Evolutionary conservation across 2,888 invertebrate species (phyloP).

Genomic region (Protonemura montana): DNA sequence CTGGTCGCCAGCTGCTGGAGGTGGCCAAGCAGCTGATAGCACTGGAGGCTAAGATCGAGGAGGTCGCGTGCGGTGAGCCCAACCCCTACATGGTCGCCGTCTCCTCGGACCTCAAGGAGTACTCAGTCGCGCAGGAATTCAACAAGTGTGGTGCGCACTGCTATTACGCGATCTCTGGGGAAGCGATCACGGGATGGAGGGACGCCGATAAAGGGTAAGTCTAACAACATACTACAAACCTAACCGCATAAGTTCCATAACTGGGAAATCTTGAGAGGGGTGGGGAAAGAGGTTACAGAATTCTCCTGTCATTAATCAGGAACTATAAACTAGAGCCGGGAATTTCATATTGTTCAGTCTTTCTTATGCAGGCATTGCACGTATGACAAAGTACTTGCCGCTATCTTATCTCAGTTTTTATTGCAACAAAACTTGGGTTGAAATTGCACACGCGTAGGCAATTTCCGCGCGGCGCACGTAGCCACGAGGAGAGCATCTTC

Average conservation of each 20-base stretch:
- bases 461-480: background rate
- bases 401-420: no score
- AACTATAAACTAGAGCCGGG: no score
- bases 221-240: background rate
- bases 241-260: no score
- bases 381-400: no score
- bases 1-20: slow-evolving; percentile 2
- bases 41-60: background rate
- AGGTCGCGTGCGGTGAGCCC: slow-evolving; percentile 9
- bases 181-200: slow-evolving; percentile 59
- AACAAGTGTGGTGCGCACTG: slow-evolving; percentile 62
- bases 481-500: background rate
- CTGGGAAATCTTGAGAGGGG: no score
- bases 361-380: no score
- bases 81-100: slow-evolving; percentile 27
- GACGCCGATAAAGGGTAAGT: background rate
- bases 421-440: no score
- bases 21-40: slow-evolving; percentile 7
- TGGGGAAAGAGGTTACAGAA: no score
- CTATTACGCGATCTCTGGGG: slow-evolving; percentile 62
- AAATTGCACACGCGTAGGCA: background rate
- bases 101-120: slow-evolving; percentile 57
- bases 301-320: no score
- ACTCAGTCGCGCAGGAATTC: slow-evolving; percentile 61
- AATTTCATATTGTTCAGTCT: no score